Evolutionary conservation across 2,888 invertebrate species (phyloP).

Genomic region (Alviniconcha strummeri): DNA sequence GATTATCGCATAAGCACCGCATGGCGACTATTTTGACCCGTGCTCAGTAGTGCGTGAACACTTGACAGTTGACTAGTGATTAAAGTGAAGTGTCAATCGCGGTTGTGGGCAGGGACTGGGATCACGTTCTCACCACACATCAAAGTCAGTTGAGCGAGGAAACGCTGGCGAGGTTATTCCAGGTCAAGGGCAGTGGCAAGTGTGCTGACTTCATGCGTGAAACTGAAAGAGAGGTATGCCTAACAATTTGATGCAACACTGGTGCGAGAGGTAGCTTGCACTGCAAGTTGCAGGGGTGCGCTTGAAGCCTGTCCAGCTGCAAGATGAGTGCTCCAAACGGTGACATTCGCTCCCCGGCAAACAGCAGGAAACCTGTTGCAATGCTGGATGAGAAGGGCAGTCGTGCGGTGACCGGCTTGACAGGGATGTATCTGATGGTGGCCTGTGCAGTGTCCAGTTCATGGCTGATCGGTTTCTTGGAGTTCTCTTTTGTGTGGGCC

Average conservation of each 20-base stretch:
- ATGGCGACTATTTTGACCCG: neutral
- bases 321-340: conserved; percentile 37
- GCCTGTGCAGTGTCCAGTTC: conserved; percentile 57
- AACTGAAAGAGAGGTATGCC: no score
- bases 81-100: no score
- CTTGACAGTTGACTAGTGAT: neutral
- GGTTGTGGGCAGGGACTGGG: no score
- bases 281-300: no score
- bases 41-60: conserved; percentile 5
- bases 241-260: no score
- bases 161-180: no score
- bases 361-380: neutral
- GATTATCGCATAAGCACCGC: neutral
- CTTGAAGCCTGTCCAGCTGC: neutral
- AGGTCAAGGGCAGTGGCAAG: no score
- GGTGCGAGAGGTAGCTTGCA: no score
- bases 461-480: conserved; percentile 65
- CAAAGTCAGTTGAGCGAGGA: no score
- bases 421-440: conserved; percentile 67
- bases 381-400: conserved; percentile 26
- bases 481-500: conserved; percentile 68
- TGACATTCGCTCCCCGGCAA: conserved; percentile 26
- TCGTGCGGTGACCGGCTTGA: conserved; percentile 52
- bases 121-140: no score
- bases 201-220: no score